Evolutionary conservation across 1,140 invertebrate genomes (phyloP).

Genomic region (Sitobion miscanthi): DNA sequence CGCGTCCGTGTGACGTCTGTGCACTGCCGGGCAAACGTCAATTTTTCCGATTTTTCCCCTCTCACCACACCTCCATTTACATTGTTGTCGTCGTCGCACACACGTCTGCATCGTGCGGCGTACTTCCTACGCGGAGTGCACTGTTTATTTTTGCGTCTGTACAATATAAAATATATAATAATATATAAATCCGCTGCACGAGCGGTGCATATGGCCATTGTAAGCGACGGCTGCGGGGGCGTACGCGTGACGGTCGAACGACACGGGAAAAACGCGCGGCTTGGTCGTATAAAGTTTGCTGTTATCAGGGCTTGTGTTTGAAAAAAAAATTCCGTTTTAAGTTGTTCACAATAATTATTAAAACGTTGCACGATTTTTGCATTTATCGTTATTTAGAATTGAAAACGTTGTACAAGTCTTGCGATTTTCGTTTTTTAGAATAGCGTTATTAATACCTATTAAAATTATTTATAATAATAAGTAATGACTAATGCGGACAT

Average conservation of each 20-base stretch:
- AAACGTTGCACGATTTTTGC: too few species aligned
- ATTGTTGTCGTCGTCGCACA: neutral
- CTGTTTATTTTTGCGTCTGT: neutral
- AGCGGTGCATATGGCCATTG: neutral
- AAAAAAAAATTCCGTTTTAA: too few species aligned
- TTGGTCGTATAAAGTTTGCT: neutral
- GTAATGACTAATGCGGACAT: too few species aligned
- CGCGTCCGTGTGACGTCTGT: neutral
- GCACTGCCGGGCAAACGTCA: neutral
- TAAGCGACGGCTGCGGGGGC: neutral
- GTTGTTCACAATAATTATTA: too few species aligned
- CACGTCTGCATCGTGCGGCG: neutral
- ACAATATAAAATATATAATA: neutral
- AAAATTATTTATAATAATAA: too few species aligned
- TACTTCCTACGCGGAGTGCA: neutral
- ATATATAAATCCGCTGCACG: neutral
- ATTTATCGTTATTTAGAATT: too few species aligned
- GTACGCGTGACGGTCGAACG: neutral
- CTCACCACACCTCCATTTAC: neutral
- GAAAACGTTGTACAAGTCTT: too few species aligned
- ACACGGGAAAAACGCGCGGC: neutral
- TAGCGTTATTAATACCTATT: too few species aligned
- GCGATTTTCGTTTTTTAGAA: too few species aligned
- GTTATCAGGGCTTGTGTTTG: neutral
- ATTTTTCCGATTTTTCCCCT: neutral